phyloP scores from a whole-genome alignment of 2,888 invertebrate species.

The Galerucella calmariensis region DNA sequence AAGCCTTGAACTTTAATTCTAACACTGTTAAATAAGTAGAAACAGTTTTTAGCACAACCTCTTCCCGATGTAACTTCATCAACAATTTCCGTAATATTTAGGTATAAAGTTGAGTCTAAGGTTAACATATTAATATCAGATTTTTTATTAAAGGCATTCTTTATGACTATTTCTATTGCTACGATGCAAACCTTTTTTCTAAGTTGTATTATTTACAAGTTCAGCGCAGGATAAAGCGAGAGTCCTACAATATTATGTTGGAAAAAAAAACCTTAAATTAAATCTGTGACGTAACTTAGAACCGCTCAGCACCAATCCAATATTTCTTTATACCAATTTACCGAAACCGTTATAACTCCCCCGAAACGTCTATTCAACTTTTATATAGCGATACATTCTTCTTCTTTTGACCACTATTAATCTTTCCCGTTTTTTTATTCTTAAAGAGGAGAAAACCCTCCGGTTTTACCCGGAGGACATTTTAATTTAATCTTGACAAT shows the following conservation, averaged over 20 bases:
- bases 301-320: slow-evolving; percentile 9
- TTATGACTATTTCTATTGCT: too few relatives aligned
- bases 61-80: too few relatives aligned
- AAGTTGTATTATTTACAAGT: too few relatives aligned
- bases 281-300: neutral
- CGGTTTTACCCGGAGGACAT: slow-evolving; percentile 13
- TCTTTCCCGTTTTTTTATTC: slow-evolving; percentile 24
- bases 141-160: too few relatives aligned
- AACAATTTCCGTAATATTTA: too few relatives aligned
- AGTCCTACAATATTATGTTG: neutral
- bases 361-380: slow-evolving; percentile 27
- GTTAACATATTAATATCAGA: too few relatives aligned
- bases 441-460: slow-evolving; percentile 20
- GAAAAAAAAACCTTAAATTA: neutral
- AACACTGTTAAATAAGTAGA: too few relatives aligned
- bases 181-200: neutral
- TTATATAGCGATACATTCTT: slow-evolving; percentile 22
- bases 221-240: too few relatives aligned
- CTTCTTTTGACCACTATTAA: slow-evolving; percentile 35
- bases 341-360: slow-evolving; percentile 19
- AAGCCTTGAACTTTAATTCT: too few relatives aligned
- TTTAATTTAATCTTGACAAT: slow-evolving; percentile 40
- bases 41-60: too few relatives aligned
- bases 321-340: slow-evolving; percentile 21
- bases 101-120: too few relatives aligned